Conservation (phyloP, 2,888 invertebrate genomes). For the Drosophila greeni region DNA sequence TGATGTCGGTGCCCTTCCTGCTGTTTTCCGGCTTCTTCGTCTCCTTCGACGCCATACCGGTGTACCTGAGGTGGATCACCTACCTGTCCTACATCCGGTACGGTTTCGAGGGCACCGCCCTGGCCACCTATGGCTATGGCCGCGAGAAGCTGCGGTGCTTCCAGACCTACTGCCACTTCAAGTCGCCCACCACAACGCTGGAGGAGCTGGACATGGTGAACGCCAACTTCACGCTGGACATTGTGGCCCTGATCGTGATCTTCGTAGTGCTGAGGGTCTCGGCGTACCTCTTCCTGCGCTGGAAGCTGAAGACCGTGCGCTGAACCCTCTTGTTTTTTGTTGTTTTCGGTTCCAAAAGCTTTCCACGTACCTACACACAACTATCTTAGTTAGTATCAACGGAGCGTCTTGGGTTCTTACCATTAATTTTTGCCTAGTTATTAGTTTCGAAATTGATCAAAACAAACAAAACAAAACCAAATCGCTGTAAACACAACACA, state of each 20-base stretch:
- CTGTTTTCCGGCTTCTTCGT: slow-evolving; percentile 98
- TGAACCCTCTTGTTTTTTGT: slow-evolving; percentile 68
- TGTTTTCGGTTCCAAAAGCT: slow-evolving; percentile 62
- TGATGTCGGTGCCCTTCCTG: slow-evolving; percentile 97
- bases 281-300: slow-evolving; percentile 91
- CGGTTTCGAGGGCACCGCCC: slow-evolving; percentile 95
- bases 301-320: slow-evolving; percentile 90
- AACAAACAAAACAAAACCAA: slow-evolving; percentile 32
- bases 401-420: slow-evolving; percentile 39
- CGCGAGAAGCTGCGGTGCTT: slow-evolving; percentile 90
- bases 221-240: slow-evolving; percentile 88
- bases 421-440: slow-evolving; percentile 37
- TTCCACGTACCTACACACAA: slow-evolving; percentile 47
- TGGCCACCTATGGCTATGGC: slow-evolving; percentile 93
- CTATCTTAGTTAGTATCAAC: slow-evolving; percentile 34
- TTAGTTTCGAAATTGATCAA: slow-evolving; percentile 36
- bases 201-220: slow-evolving; percentile 92
- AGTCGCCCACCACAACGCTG: slow-evolving; percentile 88
- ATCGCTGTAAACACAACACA: slow-evolving; percentile 33
- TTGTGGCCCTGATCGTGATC: slow-evolving; percentile 87
- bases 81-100: slow-evolving; percentile 97
- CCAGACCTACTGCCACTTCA: slow-evolving; percentile 91
- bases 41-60: slow-evolving; percentile 96
- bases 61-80: slow-evolving; percentile 96
- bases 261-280: slow-evolving; percentile 89